Conservation (phyloP, 2,113 vertebrate species). For the Galbula dea region DNA sequence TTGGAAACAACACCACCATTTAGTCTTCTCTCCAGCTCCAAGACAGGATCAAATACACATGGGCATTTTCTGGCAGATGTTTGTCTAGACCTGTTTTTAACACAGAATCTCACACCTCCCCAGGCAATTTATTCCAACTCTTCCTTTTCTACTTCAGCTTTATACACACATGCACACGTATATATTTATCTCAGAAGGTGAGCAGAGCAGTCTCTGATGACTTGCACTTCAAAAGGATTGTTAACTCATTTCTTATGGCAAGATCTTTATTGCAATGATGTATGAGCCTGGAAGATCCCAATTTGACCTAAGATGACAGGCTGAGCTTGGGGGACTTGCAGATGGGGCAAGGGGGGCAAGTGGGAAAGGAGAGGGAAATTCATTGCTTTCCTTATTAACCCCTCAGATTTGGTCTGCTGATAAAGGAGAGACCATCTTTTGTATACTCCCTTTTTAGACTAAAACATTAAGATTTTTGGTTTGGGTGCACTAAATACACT, state of each 20-base stretch:
- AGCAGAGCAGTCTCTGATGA: not conserved
- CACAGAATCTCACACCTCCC: slow-evolving; percentile 36
- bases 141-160: slow-evolving; percentile 22
- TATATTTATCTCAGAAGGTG: not conserved
- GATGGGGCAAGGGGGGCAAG: not conserved
- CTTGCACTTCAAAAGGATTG: slow-evolving; percentile 37
- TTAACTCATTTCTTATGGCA: slow-evolving; percentile 10
- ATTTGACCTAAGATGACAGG: slow-evolving; percentile 1
- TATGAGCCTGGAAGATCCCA: not conserved
- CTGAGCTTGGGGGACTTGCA: not conserved
- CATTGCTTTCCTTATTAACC: not conserved
- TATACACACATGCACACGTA: not conserved
- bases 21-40: not conserved
- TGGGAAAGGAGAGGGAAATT: not conserved
- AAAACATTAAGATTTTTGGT: not conserved
- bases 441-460: not conserved
- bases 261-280: not conserved
- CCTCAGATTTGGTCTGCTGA: not conserved
- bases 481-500: not conserved
- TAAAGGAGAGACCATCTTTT: not conserved
- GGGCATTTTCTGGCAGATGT: slow-evolving; percentile 24
- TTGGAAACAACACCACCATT: not conserved
- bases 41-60: not conserved
- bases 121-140: not conserved
- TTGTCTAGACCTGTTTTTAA: slow-evolving; percentile 53